Conservation (phyloP, 2,797 vertebrate species). For the Scomberomorus guttatus region DNA sequence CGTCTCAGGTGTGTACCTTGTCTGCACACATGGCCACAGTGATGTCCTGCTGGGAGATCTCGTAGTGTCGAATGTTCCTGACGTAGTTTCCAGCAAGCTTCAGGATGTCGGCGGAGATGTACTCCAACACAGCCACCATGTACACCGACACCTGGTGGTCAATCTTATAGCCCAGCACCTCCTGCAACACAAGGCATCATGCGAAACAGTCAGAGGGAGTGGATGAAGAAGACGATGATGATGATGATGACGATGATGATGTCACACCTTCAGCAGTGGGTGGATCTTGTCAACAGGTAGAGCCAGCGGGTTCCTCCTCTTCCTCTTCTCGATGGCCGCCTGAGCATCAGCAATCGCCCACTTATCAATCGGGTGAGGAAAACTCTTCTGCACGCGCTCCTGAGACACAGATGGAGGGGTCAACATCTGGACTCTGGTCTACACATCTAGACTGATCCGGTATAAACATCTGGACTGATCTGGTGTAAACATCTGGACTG, state of each 20-base stretch:
- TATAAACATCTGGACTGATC: no score
- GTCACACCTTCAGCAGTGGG: constrained; percentile 92
- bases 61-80: constrained; percentile 95
- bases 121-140: constrained; percentile 98
- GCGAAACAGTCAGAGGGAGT: background rate
- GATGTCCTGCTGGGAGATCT: constrained; percentile 98
- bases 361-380: constrained; percentile 97
- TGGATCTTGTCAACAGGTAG: constrained; percentile 98
- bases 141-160: constrained; percentile 98
- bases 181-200: constrained; percentile 80
- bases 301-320: constrained; percentile 94
- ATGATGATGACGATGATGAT: background rate
- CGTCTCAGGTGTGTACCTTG: constrained; percentile 85
- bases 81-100: constrained; percentile 98
- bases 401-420: constrained; percentile 49
- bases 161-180: constrained; percentile 97
- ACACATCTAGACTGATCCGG: background rate
- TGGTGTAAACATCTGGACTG: background rate
- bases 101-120: constrained; percentile 98
- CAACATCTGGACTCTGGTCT: background rate
- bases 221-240: background rate
- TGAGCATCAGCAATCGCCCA: constrained; percentile 98
- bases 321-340: constrained; percentile 96
- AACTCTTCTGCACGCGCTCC: constrained; percentile 97
- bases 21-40: constrained; percentile 99